phyloP scores from a whole-genome alignment of 2,888 invertebrate species.

The Petrolisthes cinctipes region DNA sequence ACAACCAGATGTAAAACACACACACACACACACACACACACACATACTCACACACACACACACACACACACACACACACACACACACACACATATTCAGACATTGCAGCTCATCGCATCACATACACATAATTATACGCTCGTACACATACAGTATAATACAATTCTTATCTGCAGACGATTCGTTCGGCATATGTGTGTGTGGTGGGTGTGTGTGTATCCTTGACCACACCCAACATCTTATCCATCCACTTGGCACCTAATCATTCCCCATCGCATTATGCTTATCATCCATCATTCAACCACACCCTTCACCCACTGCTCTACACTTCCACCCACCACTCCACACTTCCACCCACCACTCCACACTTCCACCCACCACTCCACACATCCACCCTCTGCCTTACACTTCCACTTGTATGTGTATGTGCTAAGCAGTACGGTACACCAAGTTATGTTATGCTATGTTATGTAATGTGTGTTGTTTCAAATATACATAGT shows the following conservation, averaged over 20 bases:
- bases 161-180: no score
- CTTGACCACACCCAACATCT: background rate
- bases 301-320: background rate
- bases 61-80: background rate
- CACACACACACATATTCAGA: background rate
- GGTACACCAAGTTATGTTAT: no score
- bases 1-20: no score
- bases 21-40: background rate
- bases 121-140: background rate
- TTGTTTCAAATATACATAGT: rapidly evolving
- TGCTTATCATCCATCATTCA: background rate
- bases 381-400: background rate
- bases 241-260: background rate
- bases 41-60: background rate
- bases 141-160: no score
- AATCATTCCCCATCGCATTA: background rate
- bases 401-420: background rate
- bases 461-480: background rate
- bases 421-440: background rate
- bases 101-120: background rate
- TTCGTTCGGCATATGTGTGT: no score
- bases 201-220: no score
- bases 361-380: background rate
- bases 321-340: background rate
- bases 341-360: background rate